Evolutionary conservation across 2,113 vertebrate species (phyloP).

Genomic region (Oxyruncus cristatus): DNA sequence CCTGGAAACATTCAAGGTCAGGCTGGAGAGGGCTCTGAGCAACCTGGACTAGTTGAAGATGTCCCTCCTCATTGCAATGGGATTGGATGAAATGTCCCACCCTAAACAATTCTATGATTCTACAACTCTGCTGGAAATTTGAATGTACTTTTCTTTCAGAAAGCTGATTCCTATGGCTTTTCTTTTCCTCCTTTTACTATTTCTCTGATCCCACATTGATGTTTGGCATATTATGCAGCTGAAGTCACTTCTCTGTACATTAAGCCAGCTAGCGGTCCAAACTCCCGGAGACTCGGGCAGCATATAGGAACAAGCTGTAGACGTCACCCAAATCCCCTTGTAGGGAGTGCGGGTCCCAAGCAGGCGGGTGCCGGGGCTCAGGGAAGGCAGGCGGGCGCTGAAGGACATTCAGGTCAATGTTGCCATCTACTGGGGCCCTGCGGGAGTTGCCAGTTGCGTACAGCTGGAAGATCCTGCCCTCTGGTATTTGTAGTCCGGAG

Average conservation of each 20-base stretch:
- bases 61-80: neutral
- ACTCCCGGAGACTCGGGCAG: fast-evolving
- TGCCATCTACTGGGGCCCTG: conserved; percentile 38
- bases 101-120: neutral
- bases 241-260: fast-evolving
- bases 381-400: too few relatives aligned
- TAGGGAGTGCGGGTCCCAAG: fast-evolving
- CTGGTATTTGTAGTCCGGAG: fast-evolving
- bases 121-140: neutral
- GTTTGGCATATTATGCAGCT: neutral
- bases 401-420: neutral
- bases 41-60: neutral
- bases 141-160: neutral
- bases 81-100: neutral
- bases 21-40: neutral
- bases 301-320: fast-evolving
- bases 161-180: neutral
- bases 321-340: fast-evolving
- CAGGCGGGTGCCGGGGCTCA: neutral
- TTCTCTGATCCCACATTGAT: fast-evolving
- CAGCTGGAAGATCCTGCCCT: fast-evolving
- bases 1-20: too few relatives aligned
- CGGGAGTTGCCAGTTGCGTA: neutral
- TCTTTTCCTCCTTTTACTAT: neutral
- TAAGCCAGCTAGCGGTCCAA: neutral